A percentile compares a stretch with the other conserved stretches of the same genome.
Evolutionary conservation across 2,797 vertebrate genomes (phyloP).

Genomic region (Chloroceryle inda): DNA sequence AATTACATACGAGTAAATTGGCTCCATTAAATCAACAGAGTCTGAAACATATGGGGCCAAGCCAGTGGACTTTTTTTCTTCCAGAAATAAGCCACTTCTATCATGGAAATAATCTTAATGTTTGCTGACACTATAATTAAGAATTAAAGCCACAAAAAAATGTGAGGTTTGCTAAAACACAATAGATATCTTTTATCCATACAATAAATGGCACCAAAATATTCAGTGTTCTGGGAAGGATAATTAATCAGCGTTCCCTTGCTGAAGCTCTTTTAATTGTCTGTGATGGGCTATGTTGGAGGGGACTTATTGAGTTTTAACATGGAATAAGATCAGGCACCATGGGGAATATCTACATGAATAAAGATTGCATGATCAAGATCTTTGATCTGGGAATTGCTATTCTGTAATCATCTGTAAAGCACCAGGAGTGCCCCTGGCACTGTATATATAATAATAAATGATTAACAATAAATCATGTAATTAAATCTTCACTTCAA

Average conservation of each 20-base stretch:
- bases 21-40: not conserved
- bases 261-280: constrained; percentile 56
- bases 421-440: constrained; percentile 61
- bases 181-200: constrained; percentile 60
- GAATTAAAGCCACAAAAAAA: constrained; percentile 63
- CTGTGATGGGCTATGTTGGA: not conserved
- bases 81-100: constrained; percentile 21
- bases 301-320: constrained; percentile 25
- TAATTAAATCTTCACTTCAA: constrained; percentile 64
- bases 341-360: constrained; percentile 50
- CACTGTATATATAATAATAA: constrained; percentile 62
- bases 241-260: constrained; percentile 49
- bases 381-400: constrained; percentile 64
- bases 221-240: not conserved
- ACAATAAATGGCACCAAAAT: constrained; percentile 51
- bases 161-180: constrained; percentile 59
- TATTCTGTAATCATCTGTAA: constrained; percentile 65
- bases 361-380: constrained; percentile 56
- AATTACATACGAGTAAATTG: constrained; percentile 26
- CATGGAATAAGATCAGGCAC: constrained; percentile 46
- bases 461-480: constrained; percentile 65
- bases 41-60: not conserved
- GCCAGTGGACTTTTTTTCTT: not conserved
- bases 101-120: constrained; percentile 20
- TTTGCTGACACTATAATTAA: constrained; percentile 51